A percentile compares a stretch with the other conserved stretches of the same genome.
Evolutionary conservation across 2,888 invertebrate genomes (phyloP).

Genomic region (Drosophila ustulata): DNA sequence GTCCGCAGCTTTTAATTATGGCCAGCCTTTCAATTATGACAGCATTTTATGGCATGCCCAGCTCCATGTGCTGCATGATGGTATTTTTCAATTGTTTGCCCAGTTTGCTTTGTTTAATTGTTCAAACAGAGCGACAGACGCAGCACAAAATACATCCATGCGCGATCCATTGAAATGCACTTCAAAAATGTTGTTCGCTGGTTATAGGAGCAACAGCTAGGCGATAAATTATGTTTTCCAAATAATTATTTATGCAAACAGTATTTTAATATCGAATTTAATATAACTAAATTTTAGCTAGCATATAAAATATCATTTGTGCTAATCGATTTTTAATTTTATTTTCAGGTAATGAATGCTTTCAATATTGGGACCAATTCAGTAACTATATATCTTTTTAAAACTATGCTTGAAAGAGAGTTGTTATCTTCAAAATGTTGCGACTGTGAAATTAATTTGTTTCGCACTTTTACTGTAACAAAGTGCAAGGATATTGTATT

Average conservation of each 20-base stretch:
- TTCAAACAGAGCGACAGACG: slow-evolving; percentile 37
- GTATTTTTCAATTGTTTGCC: slow-evolving; percentile 57
- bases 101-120: slow-evolving; percentile 54
- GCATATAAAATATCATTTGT: background rate
- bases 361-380: background rate
- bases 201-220: background rate
- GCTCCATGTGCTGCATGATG: slow-evolving; percentile 43
- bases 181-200: slow-evolving; percentile 1
- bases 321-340: slow-evolving; percentile 6
- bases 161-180: background rate
- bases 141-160: background rate
- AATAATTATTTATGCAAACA: background rate
- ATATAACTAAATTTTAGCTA: too few species aligned
- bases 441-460: background rate
- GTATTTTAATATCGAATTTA: background rate
- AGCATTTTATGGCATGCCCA: slow-evolving; percentile 49
- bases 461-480: background rate
- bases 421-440: background rate
- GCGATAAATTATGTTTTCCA: background rate
- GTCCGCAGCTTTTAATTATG: slow-evolving; percentile 58
- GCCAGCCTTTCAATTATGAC: slow-evolving; percentile 58
- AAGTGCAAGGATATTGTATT: background rate
- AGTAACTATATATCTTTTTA: background rate
- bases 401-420: background rate
- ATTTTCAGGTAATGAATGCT: slow-evolving; percentile 48